Conservation (phyloP, 2,797 vertebrate species). For the Simalia tracyae region DNA sequence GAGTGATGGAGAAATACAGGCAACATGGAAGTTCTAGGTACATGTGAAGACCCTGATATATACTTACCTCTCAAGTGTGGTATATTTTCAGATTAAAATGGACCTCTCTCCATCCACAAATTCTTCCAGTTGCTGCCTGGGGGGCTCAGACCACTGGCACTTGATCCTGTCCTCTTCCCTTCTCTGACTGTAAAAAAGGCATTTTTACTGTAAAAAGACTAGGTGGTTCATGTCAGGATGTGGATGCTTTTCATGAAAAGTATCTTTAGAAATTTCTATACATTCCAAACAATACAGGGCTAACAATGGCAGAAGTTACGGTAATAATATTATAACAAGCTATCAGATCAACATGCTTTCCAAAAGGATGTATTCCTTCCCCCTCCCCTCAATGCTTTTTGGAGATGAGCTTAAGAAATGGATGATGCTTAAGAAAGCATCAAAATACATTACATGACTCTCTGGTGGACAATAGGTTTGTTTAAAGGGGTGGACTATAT, state of each 20-base stretch:
- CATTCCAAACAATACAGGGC: neutral
- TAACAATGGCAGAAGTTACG: neutral
- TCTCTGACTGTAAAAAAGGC: neutral
- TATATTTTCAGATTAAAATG: neutral
- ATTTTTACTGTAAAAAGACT: neutral
- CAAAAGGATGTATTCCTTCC: neutral
- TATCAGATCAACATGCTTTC: neutral
- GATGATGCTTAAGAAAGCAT: neutral
- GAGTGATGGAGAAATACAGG: neutral
- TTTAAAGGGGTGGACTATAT: slow-evolving; percentile 6
- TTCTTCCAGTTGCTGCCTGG: neutral
- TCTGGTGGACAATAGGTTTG: slow-evolving; percentile 10
- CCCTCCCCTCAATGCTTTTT: neutral
- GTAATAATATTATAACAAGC: neutral
- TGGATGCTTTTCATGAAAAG: neutral
- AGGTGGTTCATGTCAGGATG: neutral
- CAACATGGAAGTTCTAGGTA: neutral
- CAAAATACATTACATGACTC: slow-evolving; percentile 17
- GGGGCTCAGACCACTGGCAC: neutral
- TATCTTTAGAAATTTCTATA: neutral
- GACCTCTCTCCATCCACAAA: neutral
- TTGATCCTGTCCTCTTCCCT: neutral
- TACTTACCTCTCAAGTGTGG: neutral
- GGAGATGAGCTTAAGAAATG: too few relatives aligned
- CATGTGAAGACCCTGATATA: neutral